Conservation (phyloP, 2,797 vertebrate species). For the Pantherophis alleghaniensis region DNA sequence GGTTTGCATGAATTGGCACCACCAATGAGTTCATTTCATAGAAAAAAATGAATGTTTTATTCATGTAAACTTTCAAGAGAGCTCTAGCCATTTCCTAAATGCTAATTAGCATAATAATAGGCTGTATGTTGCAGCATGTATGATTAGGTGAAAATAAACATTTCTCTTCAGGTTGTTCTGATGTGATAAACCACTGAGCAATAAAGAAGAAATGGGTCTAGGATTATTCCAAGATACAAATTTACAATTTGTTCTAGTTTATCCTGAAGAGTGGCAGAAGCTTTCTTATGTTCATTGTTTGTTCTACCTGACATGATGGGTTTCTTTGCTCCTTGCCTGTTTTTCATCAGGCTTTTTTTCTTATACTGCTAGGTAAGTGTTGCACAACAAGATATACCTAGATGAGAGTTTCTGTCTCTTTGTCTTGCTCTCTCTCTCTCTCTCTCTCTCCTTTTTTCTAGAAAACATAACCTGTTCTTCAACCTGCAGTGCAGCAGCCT, state of each 20-base stretch:
- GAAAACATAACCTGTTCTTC: not conserved
- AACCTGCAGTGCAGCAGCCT: not conserved
- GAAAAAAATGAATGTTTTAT: not conserved
- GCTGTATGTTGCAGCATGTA: not conserved
- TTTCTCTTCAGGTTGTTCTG: not conserved
- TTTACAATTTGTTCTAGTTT: not conserved
- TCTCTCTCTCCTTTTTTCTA: not conserved
- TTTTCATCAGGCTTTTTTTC: not conserved
- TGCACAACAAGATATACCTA: not conserved
- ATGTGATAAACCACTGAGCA: not conserved
- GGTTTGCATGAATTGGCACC: not conserved
- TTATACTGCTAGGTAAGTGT: not conserved
- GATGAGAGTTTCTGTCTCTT: not conserved
- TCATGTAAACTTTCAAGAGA: not conserved
- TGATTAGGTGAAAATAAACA: not conserved
- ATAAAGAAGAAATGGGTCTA: not conserved
- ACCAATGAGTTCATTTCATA: not conserved
- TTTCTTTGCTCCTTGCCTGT: not conserved
- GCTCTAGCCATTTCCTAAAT: not conserved
- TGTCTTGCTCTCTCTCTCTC: not conserved
- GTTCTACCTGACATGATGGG: not conserved
- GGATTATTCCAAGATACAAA: not conserved
- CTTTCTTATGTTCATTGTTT: not conserved
- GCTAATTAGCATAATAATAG: not conserved
- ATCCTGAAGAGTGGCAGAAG: not conserved